Evolutionary conservation across 2,113 vertebrate species (phyloP).

Genomic region (Malurus cyaneus): DNA sequence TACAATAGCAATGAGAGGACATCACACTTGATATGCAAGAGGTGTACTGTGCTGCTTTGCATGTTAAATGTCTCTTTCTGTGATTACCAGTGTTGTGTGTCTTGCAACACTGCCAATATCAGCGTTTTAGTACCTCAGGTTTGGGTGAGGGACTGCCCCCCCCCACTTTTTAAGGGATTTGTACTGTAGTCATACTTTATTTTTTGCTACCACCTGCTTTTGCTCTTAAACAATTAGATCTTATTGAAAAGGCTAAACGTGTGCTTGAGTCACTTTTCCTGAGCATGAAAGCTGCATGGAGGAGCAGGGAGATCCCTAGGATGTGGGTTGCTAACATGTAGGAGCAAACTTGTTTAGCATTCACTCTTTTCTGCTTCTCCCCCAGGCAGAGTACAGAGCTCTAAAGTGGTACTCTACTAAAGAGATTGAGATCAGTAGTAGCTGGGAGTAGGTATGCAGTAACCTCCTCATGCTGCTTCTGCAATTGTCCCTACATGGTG

Average conservation of each 20-base stretch:
- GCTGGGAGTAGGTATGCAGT: background rate
- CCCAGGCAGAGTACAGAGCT: background rate
- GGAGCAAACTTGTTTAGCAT: background rate
- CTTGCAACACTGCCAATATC: background rate
- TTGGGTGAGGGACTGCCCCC: background rate
- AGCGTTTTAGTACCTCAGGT: background rate
- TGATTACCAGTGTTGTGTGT: background rate
- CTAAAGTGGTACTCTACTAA: background rate
- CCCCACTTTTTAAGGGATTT: background rate
- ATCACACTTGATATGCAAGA: background rate
- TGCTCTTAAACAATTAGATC: background rate
- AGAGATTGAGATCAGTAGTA: background rate
- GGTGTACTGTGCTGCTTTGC: background rate
- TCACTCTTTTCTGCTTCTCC: background rate
- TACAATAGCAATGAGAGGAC: background rate
- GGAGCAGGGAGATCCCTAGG: background rate
- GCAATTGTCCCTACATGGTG: background rate
- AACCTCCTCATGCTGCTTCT: background rate
- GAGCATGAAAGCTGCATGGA: background rate
- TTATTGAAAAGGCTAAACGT: background rate
- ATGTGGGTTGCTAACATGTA: fast-evolving
- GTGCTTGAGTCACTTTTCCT: background rate
- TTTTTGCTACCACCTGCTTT: conserved; percentile 47
- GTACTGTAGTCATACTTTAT: conserved; percentile 18
- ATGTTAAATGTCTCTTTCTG: background rate